Conservation (phyloP, 2,113 vertebrate genomes). For the Lampris incognitus region DNA sequence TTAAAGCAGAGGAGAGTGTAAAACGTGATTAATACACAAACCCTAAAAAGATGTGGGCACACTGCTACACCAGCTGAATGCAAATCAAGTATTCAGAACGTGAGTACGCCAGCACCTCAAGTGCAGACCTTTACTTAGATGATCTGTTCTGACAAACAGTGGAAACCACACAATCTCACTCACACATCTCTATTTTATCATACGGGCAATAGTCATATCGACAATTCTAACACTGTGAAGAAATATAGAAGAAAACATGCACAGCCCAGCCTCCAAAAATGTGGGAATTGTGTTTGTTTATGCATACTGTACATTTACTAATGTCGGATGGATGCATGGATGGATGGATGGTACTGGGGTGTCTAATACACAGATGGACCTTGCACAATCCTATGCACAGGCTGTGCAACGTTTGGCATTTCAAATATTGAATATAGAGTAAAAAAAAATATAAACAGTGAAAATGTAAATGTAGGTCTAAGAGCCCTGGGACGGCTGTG, state of each 20-base stretch:
- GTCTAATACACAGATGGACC: slow-evolving; percentile 35
- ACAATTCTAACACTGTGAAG: too few relatives aligned
- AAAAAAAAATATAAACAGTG: slow-evolving; percentile 27
- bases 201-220: too few relatives aligned
- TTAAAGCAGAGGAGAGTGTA: slow-evolving; percentile 41
- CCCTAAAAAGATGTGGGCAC: slow-evolving; percentile 42
- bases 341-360: neutral
- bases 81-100: slow-evolving; percentile 19
- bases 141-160: too few relatives aligned
- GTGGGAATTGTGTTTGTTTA: too few relatives aligned
- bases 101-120: slow-evolving; percentile 7
- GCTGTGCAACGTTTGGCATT: neutral
- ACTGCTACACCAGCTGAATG: slow-evolving; percentile 23
- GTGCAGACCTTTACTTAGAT: neutral
- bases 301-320: too few relatives aligned
- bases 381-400: slow-evolving; percentile 48
- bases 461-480: slow-evolving; percentile 21
- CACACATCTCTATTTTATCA: too few relatives aligned
- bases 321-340: too few relatives aligned
- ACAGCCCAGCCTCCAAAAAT: too few relatives aligned
- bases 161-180: too few relatives aligned
- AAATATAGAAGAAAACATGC: too few relatives aligned
- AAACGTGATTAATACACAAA: slow-evolving; percentile 61
- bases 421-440: too few relatives aligned
- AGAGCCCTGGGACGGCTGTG: neutral